These are phyloP conservation scores for Benitochromis conjunctus DNA, from an alignment of 2,113 vertebrate species.

Conservation along the genomic window DNA sequence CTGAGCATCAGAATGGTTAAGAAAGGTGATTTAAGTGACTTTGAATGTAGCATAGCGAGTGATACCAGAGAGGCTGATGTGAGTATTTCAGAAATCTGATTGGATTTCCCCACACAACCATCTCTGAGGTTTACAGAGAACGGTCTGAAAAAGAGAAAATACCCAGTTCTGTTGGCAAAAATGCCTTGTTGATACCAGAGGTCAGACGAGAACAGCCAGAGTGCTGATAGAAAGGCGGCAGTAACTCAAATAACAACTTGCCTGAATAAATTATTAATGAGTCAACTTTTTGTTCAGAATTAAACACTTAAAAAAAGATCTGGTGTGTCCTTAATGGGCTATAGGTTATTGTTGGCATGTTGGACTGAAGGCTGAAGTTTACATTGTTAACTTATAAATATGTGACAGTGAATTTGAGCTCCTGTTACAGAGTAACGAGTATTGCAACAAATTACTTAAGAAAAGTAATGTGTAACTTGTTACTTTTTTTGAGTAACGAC, in stretches of 20 bases:
- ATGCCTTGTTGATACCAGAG: too few species aligned
- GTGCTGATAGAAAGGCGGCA: too few species aligned
- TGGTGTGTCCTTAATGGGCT: too few species aligned
- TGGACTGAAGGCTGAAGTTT: not conserved
- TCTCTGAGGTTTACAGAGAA: too few species aligned
- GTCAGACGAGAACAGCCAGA: too few species aligned
- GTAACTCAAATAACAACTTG: too few species aligned
- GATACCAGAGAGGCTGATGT: not conserved
- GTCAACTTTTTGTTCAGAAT: too few species aligned
- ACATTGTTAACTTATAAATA: fast-evolving
- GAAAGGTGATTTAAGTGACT: fast-evolving
- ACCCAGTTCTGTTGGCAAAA: too few species aligned
- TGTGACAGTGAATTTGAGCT: not conserved
- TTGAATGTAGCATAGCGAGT: not conserved
- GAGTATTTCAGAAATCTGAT: not conserved
- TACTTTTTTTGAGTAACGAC: not conserved
- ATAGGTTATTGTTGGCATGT: not conserved
- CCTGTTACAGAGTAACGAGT: fast-evolving
- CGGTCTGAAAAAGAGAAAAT: too few species aligned
- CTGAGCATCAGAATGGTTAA: not conserved
- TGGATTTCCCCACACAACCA: not conserved
- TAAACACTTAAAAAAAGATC: too few species aligned
- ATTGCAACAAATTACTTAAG: not conserved
- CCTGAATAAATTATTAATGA: too few species aligned
- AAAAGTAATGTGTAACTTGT: too few species aligned